Percentiles rank a stretch among this genome's conserved stretches.
Conservation (phyloP, 1,140 invertebrate species). For the Heterodera carotae region DNA sequence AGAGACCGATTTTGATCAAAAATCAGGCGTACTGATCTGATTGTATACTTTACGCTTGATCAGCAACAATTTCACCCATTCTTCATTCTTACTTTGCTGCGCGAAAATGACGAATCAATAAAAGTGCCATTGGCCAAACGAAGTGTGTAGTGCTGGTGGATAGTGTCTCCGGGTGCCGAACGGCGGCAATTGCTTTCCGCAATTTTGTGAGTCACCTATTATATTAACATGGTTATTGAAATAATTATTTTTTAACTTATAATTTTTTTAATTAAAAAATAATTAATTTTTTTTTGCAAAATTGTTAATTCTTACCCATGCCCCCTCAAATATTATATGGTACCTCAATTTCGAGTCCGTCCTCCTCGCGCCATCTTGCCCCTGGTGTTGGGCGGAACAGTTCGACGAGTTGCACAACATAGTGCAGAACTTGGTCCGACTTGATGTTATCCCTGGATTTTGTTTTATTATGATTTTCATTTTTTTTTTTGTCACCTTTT, state of each 20-base stretch:
- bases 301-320: neutral
- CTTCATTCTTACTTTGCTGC: conserved; percentile 31
- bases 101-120: conserved; percentile 60
- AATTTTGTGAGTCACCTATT: conserved; percentile 60
- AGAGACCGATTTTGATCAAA: too few species aligned
- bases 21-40: too few species aligned
- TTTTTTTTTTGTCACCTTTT: conserved; percentile 47
- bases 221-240: too few species aligned
- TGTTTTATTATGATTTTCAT: conserved; percentile 7
- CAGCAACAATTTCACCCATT: too few species aligned
- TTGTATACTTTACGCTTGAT: too few species aligned
- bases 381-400: conserved; percentile 51
- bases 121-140: conserved; percentile 63
- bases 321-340: neutral
- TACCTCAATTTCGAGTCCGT: conserved; percentile 60
- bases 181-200: conserved; percentile 61
- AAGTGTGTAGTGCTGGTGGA: conserved; percentile 65
- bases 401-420: conserved; percentile 64
- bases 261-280: neutral
- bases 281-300: conserved; percentile 33
- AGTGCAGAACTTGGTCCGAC: conserved; percentile 61
- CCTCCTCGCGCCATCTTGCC: conserved; percentile 59
- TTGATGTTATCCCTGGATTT: conserved; percentile 58
- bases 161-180: conserved; percentile 60
- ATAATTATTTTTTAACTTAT: neutral